These are phyloP conservation scores for Rhamnusium bicolor DNA, from an alignment of 2,888 invertebrate genomes.

Conservation along the genomic window DNA sequence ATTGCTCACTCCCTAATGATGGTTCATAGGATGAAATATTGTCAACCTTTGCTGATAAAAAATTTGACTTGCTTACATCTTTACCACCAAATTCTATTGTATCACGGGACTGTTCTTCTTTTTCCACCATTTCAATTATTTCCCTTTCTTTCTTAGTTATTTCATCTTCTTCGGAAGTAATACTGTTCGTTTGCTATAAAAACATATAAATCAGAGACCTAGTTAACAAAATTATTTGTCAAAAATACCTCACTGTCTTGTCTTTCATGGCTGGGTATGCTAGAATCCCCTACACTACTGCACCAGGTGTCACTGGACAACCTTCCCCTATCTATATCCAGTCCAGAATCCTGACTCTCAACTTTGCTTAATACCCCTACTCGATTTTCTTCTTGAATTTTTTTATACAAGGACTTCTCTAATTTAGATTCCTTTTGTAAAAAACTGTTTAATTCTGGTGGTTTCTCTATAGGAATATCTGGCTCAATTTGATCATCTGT, in stretches of 20 bases:
- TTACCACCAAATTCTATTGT: constrained; percentile 57
- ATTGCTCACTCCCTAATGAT: constrained; percentile 62
- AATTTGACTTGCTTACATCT: constrained; percentile 23
- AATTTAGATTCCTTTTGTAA: constrained; percentile 86
- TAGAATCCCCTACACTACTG: constrained; percentile 65
- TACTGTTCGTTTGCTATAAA: constrained; percentile 75
- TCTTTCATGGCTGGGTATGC: constrained; percentile 76
- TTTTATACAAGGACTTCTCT: constrained; percentile 84
- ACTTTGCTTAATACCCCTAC: constrained; percentile 65
- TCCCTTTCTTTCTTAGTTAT: constrained; percentile 78
- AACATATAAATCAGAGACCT: constrained; percentile 26
- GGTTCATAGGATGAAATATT: constrained; percentile 49
- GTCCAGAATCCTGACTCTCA: constrained; percentile 86
- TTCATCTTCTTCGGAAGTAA: constrained; percentile 87
- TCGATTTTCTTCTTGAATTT: constrained; percentile 62
- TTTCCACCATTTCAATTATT: constrained; percentile 78
- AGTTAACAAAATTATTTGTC: neutral
- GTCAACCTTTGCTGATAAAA: constrained; percentile 18
- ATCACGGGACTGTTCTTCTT: constrained; percentile 76
- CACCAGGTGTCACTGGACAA: constrained; percentile 77
- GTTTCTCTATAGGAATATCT: constrained; percentile 75
- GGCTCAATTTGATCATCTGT: constrained; percentile 80
- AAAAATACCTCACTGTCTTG: constrained; percentile 78
- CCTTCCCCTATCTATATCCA: constrained; percentile 76
- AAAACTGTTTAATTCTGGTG: constrained; percentile 86